Conservation (phyloP, 1,140 invertebrate species). For the Brachystomella parvula region DNA sequence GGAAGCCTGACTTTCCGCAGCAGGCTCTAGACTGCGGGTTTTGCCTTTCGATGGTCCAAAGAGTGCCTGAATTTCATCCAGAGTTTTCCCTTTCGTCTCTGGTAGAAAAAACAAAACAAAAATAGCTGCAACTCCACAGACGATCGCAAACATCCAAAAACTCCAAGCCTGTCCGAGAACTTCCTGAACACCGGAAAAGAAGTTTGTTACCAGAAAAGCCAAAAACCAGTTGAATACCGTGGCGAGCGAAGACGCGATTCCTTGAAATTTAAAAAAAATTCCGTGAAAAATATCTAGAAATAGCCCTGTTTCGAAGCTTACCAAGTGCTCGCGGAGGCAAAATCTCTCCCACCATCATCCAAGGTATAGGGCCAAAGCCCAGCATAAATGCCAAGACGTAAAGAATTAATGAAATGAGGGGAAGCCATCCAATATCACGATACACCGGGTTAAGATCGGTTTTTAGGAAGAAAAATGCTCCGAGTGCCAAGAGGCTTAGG, state of each 20-base stretch:
- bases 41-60: too few relatives aligned
- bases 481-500: slow-evolving; percentile 38
- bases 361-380: slow-evolving; percentile 69
- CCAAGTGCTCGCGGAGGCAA: slow-evolving; percentile 20
- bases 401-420: slow-evolving; percentile 59
- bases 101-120: slow-evolving; percentile 45
- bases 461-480: slow-evolving; percentile 39
- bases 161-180: slow-evolving; percentile 44
- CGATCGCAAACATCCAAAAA: slow-evolving; percentile 49
- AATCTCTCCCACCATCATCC: slow-evolving; percentile 56
- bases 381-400: slow-evolving; percentile 70
- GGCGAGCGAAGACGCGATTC: slow-evolving; percentile 45
- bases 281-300: background rate
- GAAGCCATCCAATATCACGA: slow-evolving; percentile 54
- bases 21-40: too few relatives aligned
- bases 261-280: slow-evolving; percentile 14
- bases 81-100: slow-evolving; percentile 48
- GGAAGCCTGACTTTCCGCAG: too few relatives aligned
- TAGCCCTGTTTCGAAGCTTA: background rate
- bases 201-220: slow-evolving; percentile 48
- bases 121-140: slow-evolving; percentile 43
- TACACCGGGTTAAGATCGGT: slow-evolving; percentile 20
- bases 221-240: slow-evolving; percentile 46
- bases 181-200: slow-evolving; percentile 43
- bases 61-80: slow-evolving; percentile 43